Conservation (phyloP, 2,797 vertebrate species). For the Pangasius djambal region DNA sequence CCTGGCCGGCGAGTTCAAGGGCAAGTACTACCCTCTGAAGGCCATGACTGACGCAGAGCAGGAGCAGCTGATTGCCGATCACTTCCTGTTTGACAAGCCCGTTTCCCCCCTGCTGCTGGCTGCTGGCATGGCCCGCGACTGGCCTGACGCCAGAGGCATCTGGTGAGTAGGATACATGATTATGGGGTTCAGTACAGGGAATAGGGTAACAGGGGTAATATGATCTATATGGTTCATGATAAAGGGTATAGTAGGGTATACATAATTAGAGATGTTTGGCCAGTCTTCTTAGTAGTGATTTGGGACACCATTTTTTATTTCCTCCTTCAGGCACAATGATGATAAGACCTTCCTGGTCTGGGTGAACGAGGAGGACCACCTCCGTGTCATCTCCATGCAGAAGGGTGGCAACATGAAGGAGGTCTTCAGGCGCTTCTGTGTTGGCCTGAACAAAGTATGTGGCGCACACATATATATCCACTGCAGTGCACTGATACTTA, state of each 20-base stretch:
- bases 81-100: constrained; percentile 88
- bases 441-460: constrained; percentile 83
- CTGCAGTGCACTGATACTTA: background rate
- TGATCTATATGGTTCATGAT: background rate
- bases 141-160: constrained; percentile 85
- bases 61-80: constrained; percentile 84
- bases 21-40: constrained; percentile 84
- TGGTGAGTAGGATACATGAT: constrained; percentile 70
- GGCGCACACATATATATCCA: background rate
- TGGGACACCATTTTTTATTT: background rate
- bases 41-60: constrained; percentile 82
- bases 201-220: background rate
- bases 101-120: constrained; percentile 82
- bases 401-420: constrained; percentile 86
- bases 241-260: background rate
- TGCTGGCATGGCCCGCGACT: constrained; percentile 86
- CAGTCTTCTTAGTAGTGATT: background rate
- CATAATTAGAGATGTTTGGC: background rate
- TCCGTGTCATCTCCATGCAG: constrained; percentile 86
- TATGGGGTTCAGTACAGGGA: background rate
- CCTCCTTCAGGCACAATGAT: constrained; percentile 79
- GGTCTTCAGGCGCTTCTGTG: constrained; percentile 86
- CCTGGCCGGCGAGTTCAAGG: constrained; percentile 84
- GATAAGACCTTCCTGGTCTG: constrained; percentile 85
- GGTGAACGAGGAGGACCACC: constrained; percentile 87